A percentile compares a stretch with the other conserved stretches of the same genome.
Conservation (phyloP, 2,113 vertebrate genomes). For the Corapipo altera region DNA sequence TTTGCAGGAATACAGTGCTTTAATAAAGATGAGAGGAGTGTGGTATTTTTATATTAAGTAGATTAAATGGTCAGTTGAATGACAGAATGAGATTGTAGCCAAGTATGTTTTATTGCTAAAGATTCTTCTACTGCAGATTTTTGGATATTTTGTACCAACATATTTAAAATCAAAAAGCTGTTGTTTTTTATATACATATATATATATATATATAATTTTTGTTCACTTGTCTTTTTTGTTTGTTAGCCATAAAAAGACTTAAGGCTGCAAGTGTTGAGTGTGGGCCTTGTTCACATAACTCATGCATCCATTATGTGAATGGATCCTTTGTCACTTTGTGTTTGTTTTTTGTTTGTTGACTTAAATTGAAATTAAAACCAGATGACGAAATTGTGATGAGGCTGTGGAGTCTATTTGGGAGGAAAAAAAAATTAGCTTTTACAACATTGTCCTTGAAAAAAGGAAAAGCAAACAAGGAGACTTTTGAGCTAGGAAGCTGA, state of each 20-base stretch:
- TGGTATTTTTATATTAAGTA: neutral
- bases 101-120: neutral
- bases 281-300: conserved; percentile 57
- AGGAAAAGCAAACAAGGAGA: conserved; percentile 18
- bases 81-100: neutral
- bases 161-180: conserved; percentile 34
- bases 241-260: conserved; percentile 57
- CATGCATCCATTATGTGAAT: conserved; percentile 76
- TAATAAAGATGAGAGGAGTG: neutral
- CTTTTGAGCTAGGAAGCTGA: conserved; percentile 56
- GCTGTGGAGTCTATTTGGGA: conserved; percentile 32
- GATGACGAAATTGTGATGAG: conserved; percentile 49
- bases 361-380: conserved; percentile 52
- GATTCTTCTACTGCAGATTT: conserved; percentile 6
- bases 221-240: conserved; percentile 46
- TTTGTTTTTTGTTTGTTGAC: conserved; percentile 73
- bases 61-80: neutral
- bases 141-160: conserved; percentile 9
- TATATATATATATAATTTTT: neutral
- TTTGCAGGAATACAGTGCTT: neutral
- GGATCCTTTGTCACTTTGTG: conserved; percentile 77
- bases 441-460: neutral
- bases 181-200: neutral
- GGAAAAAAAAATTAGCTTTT: conserved; percentile 1
- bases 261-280: conserved; percentile 75